Evolutionary conservation across 2,797 vertebrate genomes (phyloP), one percentile per base, ranked within the genome.

Genomic region (Cichlasoma orientale): DNA sequence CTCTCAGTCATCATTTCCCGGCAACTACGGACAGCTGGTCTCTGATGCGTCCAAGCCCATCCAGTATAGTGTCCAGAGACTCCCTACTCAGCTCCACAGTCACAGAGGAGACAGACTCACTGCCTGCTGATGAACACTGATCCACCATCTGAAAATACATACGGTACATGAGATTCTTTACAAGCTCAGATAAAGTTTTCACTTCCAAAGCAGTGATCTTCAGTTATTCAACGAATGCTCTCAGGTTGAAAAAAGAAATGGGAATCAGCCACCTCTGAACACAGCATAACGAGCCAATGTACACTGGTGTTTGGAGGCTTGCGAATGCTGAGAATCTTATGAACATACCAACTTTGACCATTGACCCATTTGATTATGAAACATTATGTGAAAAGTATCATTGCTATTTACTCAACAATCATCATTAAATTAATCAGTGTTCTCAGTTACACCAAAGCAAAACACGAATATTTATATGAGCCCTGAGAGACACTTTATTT

Each of bases 41-140:
- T 68, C 97, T 92, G 89, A 99, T 98, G 63, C 97, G 96, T 83
- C 97, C 97, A 81, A 99, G 94, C 33, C 97, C 97, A 5, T 99
- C 98, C 80, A 99, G 87, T 92, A 99, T 98, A 4, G 98, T 99
- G 90, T 98, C 97, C 94, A 99, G 89, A 1, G 97, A 98, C 91
- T 98, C 97, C 77, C 96, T 96, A 89, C 96, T 97, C 79, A 99
- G 91, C 89, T 99, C 98, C 95, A 99, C 85, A 4, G 96, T 98
- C 88, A 98, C 89, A 1, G 95, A 92, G 7, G 97, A 97, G 38
- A 95, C 80, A 0, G 88, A 53, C 47, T 78, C 86, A 0, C 19
- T 23, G 4, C 21, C 80, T 19, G 59, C 74, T 14, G 80, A 29
- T 13, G 12, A 52, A 83, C 84, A 85, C 0, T 75, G 33, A 53